Base-by-base conservation (phyloP, 2,113 vertebrate species). In the Oryzias melastigma region DNA sequence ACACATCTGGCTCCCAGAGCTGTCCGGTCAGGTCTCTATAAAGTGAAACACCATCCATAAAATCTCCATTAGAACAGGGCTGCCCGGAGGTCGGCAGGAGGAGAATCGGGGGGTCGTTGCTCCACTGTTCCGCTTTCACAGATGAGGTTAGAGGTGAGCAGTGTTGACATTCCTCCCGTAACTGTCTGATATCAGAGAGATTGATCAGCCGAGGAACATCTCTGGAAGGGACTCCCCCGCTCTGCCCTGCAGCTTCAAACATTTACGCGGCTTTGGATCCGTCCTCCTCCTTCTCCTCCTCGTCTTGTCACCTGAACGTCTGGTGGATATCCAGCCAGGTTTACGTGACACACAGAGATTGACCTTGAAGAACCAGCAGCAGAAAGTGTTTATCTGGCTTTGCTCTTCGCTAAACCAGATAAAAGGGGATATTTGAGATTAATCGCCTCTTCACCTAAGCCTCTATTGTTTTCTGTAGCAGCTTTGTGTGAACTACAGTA, bases 41-140 rank as follows among this genome's bases (percentile, higher is more conserved):
- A 89, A 89, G 81, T 82, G 78, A 81, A 88, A 85, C 83, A 80
- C 77, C 83, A 70, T 85, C 86, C 84, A 89, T 89, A 89, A 89
- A 89, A 88, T 85, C 86, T 89, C 86, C 88, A 89, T 89, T 88
- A 89, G 86, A 78, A 80, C 67, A 53, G 73, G 80, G 75, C 81
- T 85, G 88, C 73, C 75, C 61, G 68, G 83, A 83, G 87, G 85
- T 85, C 83, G 57, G 6, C 27, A 58, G 27, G 78, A 82, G 85
- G 81, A 88, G 85, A 85, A 83, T 58, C 73, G 15, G 62, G 79
- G 71, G 84, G 78, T 83, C 76, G 80, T 24, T 4, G 73, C 74
- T 77, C 55, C 87, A 82, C 82, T 83, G 84, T 87, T 87, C 83
- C 64, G 75, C 81, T 78, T 87, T 85, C 85, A 85, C 83, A 85